Conservation (phyloP, 2,113 vertebrate species). For the Bos taurus region DNA sequence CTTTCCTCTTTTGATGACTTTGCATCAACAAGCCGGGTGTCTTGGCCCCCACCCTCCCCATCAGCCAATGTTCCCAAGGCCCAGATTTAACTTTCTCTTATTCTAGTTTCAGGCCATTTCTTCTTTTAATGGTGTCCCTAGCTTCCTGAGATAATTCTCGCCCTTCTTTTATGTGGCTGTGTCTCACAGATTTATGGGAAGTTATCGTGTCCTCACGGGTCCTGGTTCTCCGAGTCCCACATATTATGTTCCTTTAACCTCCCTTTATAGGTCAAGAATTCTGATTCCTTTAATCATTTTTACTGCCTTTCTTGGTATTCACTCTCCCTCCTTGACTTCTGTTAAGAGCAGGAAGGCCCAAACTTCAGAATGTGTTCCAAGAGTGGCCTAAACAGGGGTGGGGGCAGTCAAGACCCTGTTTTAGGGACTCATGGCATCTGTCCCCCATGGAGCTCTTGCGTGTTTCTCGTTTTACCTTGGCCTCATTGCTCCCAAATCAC, state of each 20-base stretch:
- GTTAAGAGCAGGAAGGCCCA: background rate
- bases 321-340: background rate
- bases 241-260: conserved; percentile 55
- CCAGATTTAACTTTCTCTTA: conserved; percentile 60
- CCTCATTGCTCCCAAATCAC: background rate
- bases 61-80: conserved; percentile 17
- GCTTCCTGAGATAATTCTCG: conserved; percentile 66
- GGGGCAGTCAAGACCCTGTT: background rate
- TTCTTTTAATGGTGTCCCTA: conserved; percentile 61
- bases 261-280: conserved; percentile 54
- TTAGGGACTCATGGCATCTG: background rate
- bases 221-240: conserved; percentile 29
- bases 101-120: conserved; percentile 69
- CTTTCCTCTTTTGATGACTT: background rate
- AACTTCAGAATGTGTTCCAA: background rate
- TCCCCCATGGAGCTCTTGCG: background rate
- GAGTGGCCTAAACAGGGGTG: background rate
- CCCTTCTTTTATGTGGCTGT: conserved; percentile 60
- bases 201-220: conserved; percentile 39
- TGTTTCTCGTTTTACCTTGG: background rate
- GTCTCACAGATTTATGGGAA: conserved; percentile 62
- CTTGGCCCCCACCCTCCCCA: background rate
- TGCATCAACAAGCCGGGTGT: background rate
- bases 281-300: conserved; percentile 67
- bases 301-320: conserved; percentile 28